Conservation (phyloP, 2,797 vertebrate genomes). For the Paramormyrops hopkinsi region DNA sequence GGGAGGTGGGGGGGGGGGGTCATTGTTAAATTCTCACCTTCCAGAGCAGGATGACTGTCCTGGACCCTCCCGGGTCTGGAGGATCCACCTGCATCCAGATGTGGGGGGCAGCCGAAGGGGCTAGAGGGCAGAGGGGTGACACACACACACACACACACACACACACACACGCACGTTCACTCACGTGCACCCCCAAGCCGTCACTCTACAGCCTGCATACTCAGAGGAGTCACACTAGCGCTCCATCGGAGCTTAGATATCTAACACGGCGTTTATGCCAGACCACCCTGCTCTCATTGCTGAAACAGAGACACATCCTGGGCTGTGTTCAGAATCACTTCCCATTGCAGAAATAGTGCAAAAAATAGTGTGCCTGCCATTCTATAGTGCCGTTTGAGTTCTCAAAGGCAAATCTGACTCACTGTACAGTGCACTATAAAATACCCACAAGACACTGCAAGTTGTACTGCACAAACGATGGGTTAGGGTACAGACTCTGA, state of each 20-base stretch:
- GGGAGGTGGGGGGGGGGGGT: not conserved
- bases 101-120: not conserved
- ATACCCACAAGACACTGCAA: not conserved
- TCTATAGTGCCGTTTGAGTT: not conserved
- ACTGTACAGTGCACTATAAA: not conserved
- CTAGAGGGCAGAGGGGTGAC: not conserved
- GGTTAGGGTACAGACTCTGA: not conserved
- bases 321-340: not conserved
- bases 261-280: not conserved
- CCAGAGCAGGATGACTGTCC: slow-evolving; percentile 15
- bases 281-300: not conserved
- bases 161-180: not conserved
- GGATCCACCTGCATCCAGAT: slow-evolving; percentile 9
- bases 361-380: not conserved
- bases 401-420: not conserved
- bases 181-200: not conserved
- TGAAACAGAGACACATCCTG: not conserved
- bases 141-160: not conserved
- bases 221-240: not conserved
- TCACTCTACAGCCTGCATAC: not conserved
- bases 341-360: not conserved
- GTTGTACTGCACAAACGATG: not conserved
- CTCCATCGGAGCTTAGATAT: not conserved
- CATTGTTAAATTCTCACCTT: slow-evolving; percentile 9
- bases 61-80: not conserved